These are phyloP conservation scores for Drosophila trichaetosa DNA, from an alignment of 2,888 invertebrate species.

Conservation along the genomic window DNA sequence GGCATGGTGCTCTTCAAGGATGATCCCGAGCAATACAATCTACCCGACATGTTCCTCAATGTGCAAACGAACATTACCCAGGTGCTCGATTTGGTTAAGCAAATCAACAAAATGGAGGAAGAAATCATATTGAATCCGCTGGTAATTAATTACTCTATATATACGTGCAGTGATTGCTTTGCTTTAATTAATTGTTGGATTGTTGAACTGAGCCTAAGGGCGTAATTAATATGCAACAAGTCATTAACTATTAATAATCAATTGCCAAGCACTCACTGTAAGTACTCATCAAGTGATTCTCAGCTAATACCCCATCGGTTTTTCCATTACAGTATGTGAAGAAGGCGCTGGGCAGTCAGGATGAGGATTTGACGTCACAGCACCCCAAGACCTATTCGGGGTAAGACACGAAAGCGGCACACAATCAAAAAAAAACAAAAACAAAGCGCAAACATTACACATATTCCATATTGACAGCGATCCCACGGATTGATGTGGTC, in stretches of 20 bases:
- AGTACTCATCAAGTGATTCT: neutral
- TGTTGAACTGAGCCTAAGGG: constrained; percentile 1
- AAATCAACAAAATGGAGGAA: constrained; percentile 96
- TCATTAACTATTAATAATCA: neutral
- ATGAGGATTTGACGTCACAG: constrained; percentile 86
- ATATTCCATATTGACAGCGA: constrained; percentile 70
- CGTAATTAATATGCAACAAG: neutral
- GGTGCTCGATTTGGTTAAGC: constrained; percentile 94
- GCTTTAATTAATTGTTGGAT: neutral
- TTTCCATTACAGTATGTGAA: constrained; percentile 86
- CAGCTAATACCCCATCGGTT: neutral
- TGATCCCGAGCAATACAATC: constrained; percentile 97
- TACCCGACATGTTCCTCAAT: constrained; percentile 93
- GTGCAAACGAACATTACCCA: constrained; percentile 94
- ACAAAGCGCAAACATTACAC: constrained; percentile 10
- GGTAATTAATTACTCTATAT: constrained; percentile 79
- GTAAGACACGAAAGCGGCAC: constrained; percentile 61
- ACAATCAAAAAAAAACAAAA: neutral
- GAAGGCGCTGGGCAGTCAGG: constrained; percentile 87
- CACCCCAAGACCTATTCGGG: constrained; percentile 84
- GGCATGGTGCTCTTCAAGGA: constrained; percentile 99
- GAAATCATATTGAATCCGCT: constrained; percentile 96
- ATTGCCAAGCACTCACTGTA: neutral
- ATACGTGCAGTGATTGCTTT: neutral
- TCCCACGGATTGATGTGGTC: constrained; percentile 82